Base-by-base conservation (phyloP, 2,797 vertebrate species). In the Notamacropus eugenii region DNA sequence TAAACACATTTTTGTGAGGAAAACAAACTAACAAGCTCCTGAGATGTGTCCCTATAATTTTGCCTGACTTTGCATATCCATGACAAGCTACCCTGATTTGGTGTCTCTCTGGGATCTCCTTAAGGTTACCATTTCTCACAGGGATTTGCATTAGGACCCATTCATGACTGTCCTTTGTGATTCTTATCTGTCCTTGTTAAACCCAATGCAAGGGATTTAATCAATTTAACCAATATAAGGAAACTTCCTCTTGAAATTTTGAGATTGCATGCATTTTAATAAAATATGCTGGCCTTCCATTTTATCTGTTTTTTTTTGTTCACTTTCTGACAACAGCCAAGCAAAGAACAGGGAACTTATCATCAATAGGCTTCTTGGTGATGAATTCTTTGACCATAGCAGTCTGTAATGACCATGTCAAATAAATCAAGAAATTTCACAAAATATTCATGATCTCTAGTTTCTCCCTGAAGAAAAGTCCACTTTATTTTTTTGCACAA, bases 381-480 rank as follows among this genome's bases (percentile, higher is more conserved):
- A 40, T 82, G n/a, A 82, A 24, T 82, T 82, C 67, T 22, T 46
- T 82, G 67, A 82, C 67, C 67, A 82, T 82, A 82, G n/a, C 1
- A 9, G n/a, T 46, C 2, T n/a, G 40, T 50, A 91, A 90, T 96
- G 55, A 94, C 94, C 93, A 97, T 92, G 57, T 74, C 55, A 95
- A 95, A 90, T 87, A 67, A 95, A 97, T 95, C 94, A 56, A 95
- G 96, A 95, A 87, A 55, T 96, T 94, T 95, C 31, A 11, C 31
- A 95, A 94, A n/a, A 31, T 87, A 24, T 50, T 95, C 82, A 92
- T 95, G 82, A 95, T 94, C 82, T 87, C n/a, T 74, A 56, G 91
- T 95, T 94, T 19, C 22, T 97, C 74, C 87, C 59, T 54, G 93
- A 55, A 87, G 62, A 28, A 95, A 92, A 92, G 6, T 91, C n/a